Evolutionary conservation across 2,888 invertebrate genomes (phyloP), one percentile per base, ranked within the genome.

Genomic region (Limulus polyphemus): DNA sequence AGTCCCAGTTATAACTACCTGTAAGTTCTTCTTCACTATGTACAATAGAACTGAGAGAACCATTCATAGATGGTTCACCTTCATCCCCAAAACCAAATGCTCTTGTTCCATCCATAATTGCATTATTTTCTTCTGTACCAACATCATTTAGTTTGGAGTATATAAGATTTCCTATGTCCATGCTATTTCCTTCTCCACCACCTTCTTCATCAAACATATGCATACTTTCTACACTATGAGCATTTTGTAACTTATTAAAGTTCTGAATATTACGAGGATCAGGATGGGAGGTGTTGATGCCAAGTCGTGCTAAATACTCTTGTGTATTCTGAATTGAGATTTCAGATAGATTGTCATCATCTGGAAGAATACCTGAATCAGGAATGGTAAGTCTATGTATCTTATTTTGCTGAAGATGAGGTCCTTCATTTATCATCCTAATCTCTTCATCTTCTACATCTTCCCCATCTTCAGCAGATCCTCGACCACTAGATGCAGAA

Each of bases 1-100:
- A 95, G 76, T 97, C 95, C 97, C 97, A 97, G 76, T 95, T 97
- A 75, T 95, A 97, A 73, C 93, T 94, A 49, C 95, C 95, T 1
- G 92, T 92, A 58, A 95, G 80, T 77, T 95, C 95, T 79, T 97
- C 95, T 78, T 95, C 94, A 74, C 92, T 93, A 78, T 95, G 94
- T 58, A 95, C 93, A 72, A 97, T 94, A 46, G 75, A 77, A 58
- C 76, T 75, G 55, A 78, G 69, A 1, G 77, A 75, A 48, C 75
- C 76, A 10, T 73, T 69, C 68, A 71, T 69, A 12, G 70, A 69
- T 16, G 67, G 68, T 49, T 69, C 70, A 16, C 84, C 83, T 14
- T 79, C 81, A 70, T 83, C 83, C 9, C 85, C 84, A 69, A 87
- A 88, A 32, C 74, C 74, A 67, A 74, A 73, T 59, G 74, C 69